phyloP scores from a whole-genome alignment of 2,797 vertebrate species.

The Argya squamiceps region DNA sequence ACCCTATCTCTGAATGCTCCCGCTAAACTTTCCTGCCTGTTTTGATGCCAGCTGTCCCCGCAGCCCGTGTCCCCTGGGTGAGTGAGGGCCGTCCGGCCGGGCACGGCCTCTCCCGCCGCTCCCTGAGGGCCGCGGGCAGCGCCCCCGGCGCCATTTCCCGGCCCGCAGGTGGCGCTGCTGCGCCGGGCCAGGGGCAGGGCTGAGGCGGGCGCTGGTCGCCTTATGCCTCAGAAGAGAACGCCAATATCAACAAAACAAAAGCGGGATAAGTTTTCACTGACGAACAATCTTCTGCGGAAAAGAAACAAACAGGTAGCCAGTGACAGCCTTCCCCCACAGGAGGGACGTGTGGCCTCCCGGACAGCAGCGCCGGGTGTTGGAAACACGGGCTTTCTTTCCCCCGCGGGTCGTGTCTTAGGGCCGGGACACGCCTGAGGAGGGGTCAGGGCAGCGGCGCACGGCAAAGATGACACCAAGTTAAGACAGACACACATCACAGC shows the following conservation, averaged over 20 bases:
- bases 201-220: fast-evolving
- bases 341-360: not conserved
- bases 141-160: not conserved
- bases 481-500: not conserved
- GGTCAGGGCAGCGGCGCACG: not conserved
- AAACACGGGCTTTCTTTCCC: not conserved
- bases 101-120: not conserved
- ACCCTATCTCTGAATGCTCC: fast-evolving
- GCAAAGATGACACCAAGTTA: not conserved
- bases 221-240: not conserved
- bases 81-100: not conserved
- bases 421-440: fast-evolving
- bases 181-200: not conserved
- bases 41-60: fast-evolving
- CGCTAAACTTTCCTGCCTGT: fast-evolving
- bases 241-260: fast-evolving
- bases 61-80: too few species aligned
- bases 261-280: not conserved
- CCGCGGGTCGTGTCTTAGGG: too few species aligned
- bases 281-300: fast-evolving
- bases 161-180: constrained; percentile 66
- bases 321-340: not conserved
- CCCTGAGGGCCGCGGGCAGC: not conserved
- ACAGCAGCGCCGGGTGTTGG: fast-evolving
- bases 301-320: not conserved